Base-by-base conservation (phyloP, 2,888 invertebrate genomes). In the Melanotus villosus region DNA sequence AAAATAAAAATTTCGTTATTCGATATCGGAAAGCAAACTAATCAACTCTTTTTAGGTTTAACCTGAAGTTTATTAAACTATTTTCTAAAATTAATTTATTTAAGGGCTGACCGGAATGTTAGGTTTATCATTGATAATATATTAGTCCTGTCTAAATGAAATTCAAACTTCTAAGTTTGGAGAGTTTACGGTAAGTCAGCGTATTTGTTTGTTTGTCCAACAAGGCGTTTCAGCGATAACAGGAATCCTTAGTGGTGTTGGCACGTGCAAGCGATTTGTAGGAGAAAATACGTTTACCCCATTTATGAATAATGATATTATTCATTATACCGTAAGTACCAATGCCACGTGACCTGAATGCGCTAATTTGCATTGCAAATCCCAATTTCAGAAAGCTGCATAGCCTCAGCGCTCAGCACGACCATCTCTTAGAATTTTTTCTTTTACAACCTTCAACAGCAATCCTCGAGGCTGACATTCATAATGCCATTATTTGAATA, bases 201-300 rank as follows among this genome's bases (percentile, higher is more conserved):
- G 16, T 41, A 41, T 9, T 16, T 47, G 14, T 47, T 23, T 10
- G 23, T 47, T 23, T 47, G 23, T 23, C n/a, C 21, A 23, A 52
- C 32, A 30, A 30, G 52, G 18, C 18, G 32, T 3, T 32, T 32
- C 26, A 41, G 54, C 9, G 67, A 60, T 67, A 67, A 62, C 47
- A 16, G 36, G 34, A 62, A 67, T 54, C 60, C 58, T 59, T 41
- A n/a, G 45, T 9, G 60, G 30, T 36, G 60, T 56, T 23, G 41
- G 60, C 67, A 67, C 67, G 67, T 67, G 67, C 67, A 26, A 67
- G 56, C 54, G 60, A 67, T 67, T 62, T 67, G 58, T 62, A 60
- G 23, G 19, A 45, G 67, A 67, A 66, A 67, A 67, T 67, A 56
- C 67, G 67, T 67, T 67, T 56, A 56, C 54, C 56, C 60, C 67